Evolutionary conservation across 2,113 vertebrate species (phyloP).

Genomic region (Tachysurus vachellii): DNA sequence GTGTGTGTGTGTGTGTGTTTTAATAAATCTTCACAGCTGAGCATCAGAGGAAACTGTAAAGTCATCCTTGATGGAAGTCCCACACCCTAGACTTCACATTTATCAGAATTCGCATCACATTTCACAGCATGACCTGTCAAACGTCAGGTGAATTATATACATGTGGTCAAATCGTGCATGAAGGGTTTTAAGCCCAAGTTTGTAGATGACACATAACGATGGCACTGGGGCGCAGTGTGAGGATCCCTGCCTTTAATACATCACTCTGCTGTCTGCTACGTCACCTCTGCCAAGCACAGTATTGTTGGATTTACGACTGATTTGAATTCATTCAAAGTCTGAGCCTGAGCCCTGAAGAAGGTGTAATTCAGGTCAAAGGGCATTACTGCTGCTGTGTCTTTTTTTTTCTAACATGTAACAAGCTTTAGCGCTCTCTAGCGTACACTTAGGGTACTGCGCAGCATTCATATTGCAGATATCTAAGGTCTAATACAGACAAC

Average conservation of each 20-base stretch:
- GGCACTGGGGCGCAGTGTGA: background rate
- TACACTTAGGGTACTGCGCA: background rate
- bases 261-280: background rate
- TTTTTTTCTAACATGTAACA: constrained; percentile 11
- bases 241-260: background rate
- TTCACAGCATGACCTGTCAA: constrained; percentile 20
- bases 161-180: background rate
- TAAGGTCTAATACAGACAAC: background rate
- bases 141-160: constrained; percentile 31
- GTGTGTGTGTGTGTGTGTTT: constrained; percentile 3
- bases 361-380: constrained; percentile 19
- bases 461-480: background rate
- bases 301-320: constrained; percentile 2
- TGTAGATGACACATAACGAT: background rate
- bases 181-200: background rate
- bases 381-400: background rate
- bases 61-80: constrained; percentile 28
- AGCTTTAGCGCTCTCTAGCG: constrained; percentile 54
- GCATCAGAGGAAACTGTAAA: constrained; percentile 38
- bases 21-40: constrained; percentile 25
- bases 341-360: background rate
- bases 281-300: constrained; percentile 8
- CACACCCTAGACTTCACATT: constrained; percentile 34
- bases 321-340: background rate
- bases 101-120: constrained; percentile 27